Evolutionary conservation across 2,113 vertebrate genomes (phyloP).

Genomic region (Polyodon spathula): DNA sequence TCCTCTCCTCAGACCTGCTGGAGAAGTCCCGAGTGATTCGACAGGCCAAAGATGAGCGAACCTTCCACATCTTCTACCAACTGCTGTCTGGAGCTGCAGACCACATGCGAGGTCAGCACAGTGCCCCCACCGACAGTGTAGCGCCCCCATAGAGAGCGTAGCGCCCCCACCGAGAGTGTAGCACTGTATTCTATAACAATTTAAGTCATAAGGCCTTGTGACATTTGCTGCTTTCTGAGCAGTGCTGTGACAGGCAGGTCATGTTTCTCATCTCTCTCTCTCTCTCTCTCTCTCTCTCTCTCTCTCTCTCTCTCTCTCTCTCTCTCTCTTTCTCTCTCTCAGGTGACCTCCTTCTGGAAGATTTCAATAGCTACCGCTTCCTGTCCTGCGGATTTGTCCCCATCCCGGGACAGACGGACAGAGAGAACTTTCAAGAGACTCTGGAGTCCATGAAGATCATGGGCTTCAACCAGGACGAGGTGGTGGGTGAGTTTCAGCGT

Average conservation of each 20-base stretch:
- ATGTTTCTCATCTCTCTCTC: not conserved
- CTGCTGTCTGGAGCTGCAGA: conserved; percentile 67
- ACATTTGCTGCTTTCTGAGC: not conserved
- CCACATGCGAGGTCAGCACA: conserved; percentile 53
- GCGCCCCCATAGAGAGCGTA: not conserved
- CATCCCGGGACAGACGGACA: conserved; percentile 69
- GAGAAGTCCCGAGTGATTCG: conserved; percentile 82
- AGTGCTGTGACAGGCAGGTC: no score
- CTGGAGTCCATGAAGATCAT: conserved; percentile 83
- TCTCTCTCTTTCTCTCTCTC: not conserved
- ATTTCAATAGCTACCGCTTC: conserved; percentile 70
- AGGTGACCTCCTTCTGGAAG: conserved; percentile 74
- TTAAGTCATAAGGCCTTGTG: not conserved
- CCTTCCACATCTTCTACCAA: conserved; percentile 85
- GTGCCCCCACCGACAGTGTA: not conserved
- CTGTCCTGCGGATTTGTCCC: conserved; percentile 68
- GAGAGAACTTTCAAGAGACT: conserved; percentile 80
- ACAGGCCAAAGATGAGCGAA: conserved; percentile 80
- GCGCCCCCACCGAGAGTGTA: no score
- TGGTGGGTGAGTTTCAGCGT: conserved; percentile 54
- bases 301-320: not conserved
- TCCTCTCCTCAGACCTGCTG: conserved; percentile 61
- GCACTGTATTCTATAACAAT: not conserved
- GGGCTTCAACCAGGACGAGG: conserved; percentile 75
- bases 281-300: not conserved